Evolutionary conservation across 2,888 invertebrate species (phyloP), one percentile per base, ranked within the genome.

Genomic region (Abrostola triplasia): DNA sequence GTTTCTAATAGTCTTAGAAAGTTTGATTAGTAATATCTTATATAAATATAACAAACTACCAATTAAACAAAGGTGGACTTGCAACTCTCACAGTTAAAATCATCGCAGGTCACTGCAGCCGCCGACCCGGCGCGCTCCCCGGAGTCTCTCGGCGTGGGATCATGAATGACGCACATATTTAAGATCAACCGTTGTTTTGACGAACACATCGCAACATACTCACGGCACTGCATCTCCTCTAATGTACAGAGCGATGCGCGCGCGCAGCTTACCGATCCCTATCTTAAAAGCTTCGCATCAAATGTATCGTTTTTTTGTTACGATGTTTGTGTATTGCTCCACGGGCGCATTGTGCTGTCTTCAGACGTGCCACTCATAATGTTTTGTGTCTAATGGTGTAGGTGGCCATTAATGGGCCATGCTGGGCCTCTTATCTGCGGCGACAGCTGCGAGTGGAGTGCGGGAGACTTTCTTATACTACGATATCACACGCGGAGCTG

Each of bases 221-320:
- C 51, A 42, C 5, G 6, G 41, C 41, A n/a, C 13, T 36, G n/a
- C 49, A 38, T 40, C 52, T n/a, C 56, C 9, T 49, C 71, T 76
- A 75, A 77, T 77, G 78, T 53, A 67, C 44, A 36, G 49, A 58
- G 63, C 74, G 77, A 5, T 55, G 58, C 49, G 52, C 63, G 47
- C 49, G 59, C 66, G 54, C 62, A 53, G 51, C 9, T 38, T 36
- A 47, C 58, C 68, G 84, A 85, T 85, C 77, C 51, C 59, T 83
- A 85, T 85, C 84, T 85, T 85, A 85, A 85, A 85, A 85, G 85
- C 79, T 75, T 81, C 64, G 72, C 68, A 73, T 73, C 36, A 53
- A 58, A 37, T 10, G 55, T 35, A 10, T 75, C 77, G 71, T 69
- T 71, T 70, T 77, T 79, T 73, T 64, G 66, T 64, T 58, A 24